phyloP scores from a whole-genome alignment of 1,140 invertebrate genomes.

The Littorina saxatilis region DNA sequence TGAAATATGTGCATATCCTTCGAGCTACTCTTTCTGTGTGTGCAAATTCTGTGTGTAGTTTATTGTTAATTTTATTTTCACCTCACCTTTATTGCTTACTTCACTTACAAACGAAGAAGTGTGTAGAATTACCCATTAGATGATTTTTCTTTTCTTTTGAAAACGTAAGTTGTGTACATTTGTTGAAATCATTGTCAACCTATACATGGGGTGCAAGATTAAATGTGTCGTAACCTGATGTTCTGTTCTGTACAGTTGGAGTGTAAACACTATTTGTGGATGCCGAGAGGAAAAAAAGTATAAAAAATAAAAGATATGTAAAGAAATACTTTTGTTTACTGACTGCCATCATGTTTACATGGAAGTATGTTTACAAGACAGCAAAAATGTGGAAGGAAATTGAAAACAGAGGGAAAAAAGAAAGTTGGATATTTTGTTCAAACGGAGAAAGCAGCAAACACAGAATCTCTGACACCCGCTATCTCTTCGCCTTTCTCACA shows the following conservation, averaged over 20 bases:
- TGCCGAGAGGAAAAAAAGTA: not conserved
- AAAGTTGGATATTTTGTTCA: too few species aligned
- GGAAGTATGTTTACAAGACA: not conserved
- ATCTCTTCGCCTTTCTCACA: too few species aligned
- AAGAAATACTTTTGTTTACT: not conserved
- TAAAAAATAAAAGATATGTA: not conserved
- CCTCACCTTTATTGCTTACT: too few species aligned
- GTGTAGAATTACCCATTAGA: too few species aligned
- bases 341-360: not conserved
- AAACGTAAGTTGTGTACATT: too few species aligned
- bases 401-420: too few species aligned
- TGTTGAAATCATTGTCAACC: not conserved
- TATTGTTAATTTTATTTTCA: not conserved
- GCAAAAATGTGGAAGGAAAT: not conserved
- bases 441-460: too few species aligned
- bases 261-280: not conserved
- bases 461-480: too few species aligned
- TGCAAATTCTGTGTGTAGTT: not conserved
- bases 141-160: too few species aligned
- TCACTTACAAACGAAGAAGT: too few species aligned
- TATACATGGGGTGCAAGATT: not conserved
- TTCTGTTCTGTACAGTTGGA: constrained; percentile 16
- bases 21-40: too few species aligned
- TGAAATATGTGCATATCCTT: too few species aligned
- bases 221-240: not conserved